phyloP scores from a whole-genome alignment of 2,797 vertebrate genomes.

The Spea hammondii region DNA sequence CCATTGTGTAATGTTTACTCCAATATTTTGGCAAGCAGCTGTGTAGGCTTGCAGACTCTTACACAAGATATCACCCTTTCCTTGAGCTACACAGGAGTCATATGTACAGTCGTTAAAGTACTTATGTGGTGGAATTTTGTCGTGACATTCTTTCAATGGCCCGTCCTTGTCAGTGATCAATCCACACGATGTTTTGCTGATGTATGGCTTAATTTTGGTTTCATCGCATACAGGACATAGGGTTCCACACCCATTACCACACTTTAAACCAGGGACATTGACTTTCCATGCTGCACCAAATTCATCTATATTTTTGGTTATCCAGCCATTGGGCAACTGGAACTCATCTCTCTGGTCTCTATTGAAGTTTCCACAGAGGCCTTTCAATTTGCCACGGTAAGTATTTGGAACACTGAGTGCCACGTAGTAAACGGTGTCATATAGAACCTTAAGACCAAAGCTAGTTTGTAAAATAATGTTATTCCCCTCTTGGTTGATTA shows the following conservation, averaged over 20 bases:
- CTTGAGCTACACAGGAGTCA: conserved; percentile 2
- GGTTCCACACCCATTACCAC: conserved; percentile 47
- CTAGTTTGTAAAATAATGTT: conserved; percentile 52
- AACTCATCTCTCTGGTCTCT: conserved; percentile 56
- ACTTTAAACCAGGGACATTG: conserved; percentile 26
- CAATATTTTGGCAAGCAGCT: conserved; percentile 57
- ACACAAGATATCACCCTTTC: conserved; percentile 23
- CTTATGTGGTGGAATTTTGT: conserved; percentile 38
- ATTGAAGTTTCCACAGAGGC: conserved; percentile 65
- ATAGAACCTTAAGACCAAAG: conserved; percentile 61
- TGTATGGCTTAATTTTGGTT: conserved; percentile 35
- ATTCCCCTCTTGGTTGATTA: conserved; percentile 47
- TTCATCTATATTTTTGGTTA: conserved; percentile 17
- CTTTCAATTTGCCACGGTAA: conserved; percentile 56
- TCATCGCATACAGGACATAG: not conserved
- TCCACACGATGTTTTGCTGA: conserved; percentile 56
- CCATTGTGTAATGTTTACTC: conserved; percentile 56
- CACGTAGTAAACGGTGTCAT: conserved; percentile 54
- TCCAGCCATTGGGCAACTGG: conserved; percentile 41
- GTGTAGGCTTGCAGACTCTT: conserved; percentile 58
- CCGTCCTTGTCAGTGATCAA: conserved; percentile 58
- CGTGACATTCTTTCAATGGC: conserved; percentile 58
- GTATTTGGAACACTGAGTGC: conserved; percentile 57
- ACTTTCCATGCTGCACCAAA: conserved; percentile 64
- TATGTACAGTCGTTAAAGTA: conserved; percentile 9